These are phyloP conservation scores for Argynnis bischoffii DNA, from an alignment of 2,888 invertebrate species.

Conservation along the genomic window DNA sequence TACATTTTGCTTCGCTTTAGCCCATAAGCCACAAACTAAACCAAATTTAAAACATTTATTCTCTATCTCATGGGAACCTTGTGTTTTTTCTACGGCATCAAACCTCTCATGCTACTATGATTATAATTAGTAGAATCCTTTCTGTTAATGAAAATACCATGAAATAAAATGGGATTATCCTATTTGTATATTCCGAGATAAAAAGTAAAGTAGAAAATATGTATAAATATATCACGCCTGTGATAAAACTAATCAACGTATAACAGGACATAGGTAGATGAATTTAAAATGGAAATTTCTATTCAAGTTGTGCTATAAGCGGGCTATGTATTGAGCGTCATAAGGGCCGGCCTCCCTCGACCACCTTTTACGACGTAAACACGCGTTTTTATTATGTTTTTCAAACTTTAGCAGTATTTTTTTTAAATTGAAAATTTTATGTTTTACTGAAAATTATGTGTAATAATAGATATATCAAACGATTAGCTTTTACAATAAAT, in stretches of 20 bases:
- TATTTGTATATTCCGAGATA: too few relatives aligned
- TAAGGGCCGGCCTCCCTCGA: constrained; percentile 57
- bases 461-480: not conserved
- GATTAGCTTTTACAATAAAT: too few relatives aligned
- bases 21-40: too few relatives aligned
- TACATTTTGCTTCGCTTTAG: not conserved
- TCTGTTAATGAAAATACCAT: too few relatives aligned
- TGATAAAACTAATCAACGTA: constrained; percentile 3
- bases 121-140: too few relatives aligned
- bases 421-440: not conserved
- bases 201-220: not conserved
- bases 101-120: too few relatives aligned
- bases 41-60: too few relatives aligned
- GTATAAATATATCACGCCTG: not conserved
- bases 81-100: too few relatives aligned
- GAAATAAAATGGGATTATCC: too few relatives aligned
- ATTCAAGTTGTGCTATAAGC: constrained; percentile 38
- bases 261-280: constrained; percentile 1
- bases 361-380: constrained; percentile 76
- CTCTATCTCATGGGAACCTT: too few relatives aligned
- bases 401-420: constrained; percentile 50
- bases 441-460: not conserved
- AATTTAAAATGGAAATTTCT: constrained; percentile 24
- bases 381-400: constrained; percentile 48
- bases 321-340: constrained; percentile 48